Conservation (phyloP, 1,140 invertebrate genomes). For the Palaemon carinicauda region DNA sequence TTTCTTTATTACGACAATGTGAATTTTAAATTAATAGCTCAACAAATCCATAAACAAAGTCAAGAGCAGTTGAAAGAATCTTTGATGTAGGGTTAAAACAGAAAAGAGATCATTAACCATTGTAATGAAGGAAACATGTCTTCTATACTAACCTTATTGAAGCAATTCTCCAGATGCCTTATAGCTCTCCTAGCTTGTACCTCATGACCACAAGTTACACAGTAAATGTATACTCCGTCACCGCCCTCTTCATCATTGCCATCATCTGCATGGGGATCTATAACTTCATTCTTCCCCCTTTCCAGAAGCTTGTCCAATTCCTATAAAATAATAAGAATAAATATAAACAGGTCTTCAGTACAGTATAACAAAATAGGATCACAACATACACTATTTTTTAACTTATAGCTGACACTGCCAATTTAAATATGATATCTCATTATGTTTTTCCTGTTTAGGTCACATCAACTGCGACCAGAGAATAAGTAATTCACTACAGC, state of each 20-base stretch:
- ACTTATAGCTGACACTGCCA: too few species aligned
- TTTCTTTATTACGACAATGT: too few species aligned
- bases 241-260: conserved; percentile 59
- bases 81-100: too few species aligned
- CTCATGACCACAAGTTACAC: conserved; percentile 96
- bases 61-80: too few species aligned
- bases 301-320: conserved; percentile 70
- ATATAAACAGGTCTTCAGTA: neutral
- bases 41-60: neutral
- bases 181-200: conserved; percentile 74
- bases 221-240: conserved; percentile 74
- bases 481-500: too few species aligned
- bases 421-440: too few species aligned
- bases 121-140: too few species aligned
- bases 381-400: too few species aligned
- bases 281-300: conserved; percentile 76
- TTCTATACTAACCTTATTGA: conserved; percentile 78
- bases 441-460: too few species aligned
- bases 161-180: conserved; percentile 93
- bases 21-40: too few species aligned
- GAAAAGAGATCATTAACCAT: neutral
- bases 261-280: conserved; percentile 72
- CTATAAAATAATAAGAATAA: neutral
- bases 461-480: too few species aligned
- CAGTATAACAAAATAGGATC: neutral